These are phyloP conservation scores for Eupsilia transversa DNA, from an alignment of 2,888 invertebrate genomes.

Conservation along the genomic window DNA sequence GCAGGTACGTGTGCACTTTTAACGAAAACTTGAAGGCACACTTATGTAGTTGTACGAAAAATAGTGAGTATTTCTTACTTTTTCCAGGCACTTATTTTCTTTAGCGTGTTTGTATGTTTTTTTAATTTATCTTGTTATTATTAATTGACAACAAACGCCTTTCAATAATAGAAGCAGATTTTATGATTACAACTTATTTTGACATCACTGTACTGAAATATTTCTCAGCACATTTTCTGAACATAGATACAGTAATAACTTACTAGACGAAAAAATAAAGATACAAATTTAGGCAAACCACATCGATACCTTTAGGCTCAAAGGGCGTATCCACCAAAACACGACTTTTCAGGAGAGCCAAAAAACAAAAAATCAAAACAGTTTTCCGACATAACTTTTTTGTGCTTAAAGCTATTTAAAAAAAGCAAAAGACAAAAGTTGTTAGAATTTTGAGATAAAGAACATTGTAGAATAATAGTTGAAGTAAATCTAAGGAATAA, in stretches of 20 bases:
- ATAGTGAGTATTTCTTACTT: background rate
- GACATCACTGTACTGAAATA: background rate
- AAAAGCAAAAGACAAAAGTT: no score
- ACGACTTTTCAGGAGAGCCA: no score
- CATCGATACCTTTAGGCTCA: no score
- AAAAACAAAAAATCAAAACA: no score
- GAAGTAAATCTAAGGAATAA: no score
- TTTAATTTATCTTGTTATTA: background rate
- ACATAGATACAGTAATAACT: background rate
- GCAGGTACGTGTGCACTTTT: background rate
- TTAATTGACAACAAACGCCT: background rate
- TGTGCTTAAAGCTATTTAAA: no score
- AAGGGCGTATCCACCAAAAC: no score
- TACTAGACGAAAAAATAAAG: background rate
- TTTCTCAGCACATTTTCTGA: slow-evolving; percentile 17
- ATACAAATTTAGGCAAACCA: slow-evolving; percentile 9
- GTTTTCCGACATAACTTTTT: no score
- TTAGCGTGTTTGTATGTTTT: background rate
- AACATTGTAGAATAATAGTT: no score
- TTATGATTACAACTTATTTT: background rate
- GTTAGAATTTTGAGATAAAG: no score
- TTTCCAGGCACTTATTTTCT: background rate
- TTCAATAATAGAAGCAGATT: background rate
- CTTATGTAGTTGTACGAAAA: slow-evolving; percentile 4
- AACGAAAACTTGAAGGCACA: slow-evolving; percentile 3